Base-by-base conservation (phyloP, 2,888 invertebrate genomes). In the Autographa gamma region DNA sequence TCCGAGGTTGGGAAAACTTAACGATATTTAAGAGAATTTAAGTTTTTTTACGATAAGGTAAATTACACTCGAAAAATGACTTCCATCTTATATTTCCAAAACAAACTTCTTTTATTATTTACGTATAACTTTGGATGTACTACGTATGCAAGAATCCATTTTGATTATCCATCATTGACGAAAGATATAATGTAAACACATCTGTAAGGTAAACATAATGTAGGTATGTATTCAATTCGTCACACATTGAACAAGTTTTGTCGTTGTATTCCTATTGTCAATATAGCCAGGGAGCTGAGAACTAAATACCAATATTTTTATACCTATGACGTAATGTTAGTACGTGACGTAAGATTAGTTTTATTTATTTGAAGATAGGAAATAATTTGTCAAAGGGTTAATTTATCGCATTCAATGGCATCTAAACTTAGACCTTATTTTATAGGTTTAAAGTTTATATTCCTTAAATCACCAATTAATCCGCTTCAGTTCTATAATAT, bases 401-500 rank as follows among this genome's bases (percentile, higher is more conserved):
- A n/a, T n/a, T n/a, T n/a, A n/a, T n/a, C n/a, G n/a, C n/a, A n/a
- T n/a, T n/a, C n/a, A n/a, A n/a, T n/a, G n/a, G n/a, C 54, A n/a
- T 25, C 9, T 56, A 48, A 48, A 48, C 7, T 6, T 48, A n/a
- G 2, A 48, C 9, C 19, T 19, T 18, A 25, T 4, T 2, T 19
- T 1, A 25, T 19, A 9, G 18, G 11, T 9, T 4, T 25, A 32
- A 59, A 59, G 8, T 19, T 11, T 59, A 32, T 16, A 32, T 18
- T 59, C 19, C 56, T 58, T 61, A 34, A 0, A 18, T 13, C 18
- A 3, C 16, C 14, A 61, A 65, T 60, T 38, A n/a, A n/a, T n/a
- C n/a, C 0, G 19, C 2, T 14, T 48, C 25, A 60, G 5, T 7
- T 48, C 38, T 52, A 38, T 68, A 74, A 77, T 81, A 83, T 81